Evolutionary conservation across 2,888 invertebrate genomes (phyloP).

Genomic region (Dilophus febrilis): DNA sequence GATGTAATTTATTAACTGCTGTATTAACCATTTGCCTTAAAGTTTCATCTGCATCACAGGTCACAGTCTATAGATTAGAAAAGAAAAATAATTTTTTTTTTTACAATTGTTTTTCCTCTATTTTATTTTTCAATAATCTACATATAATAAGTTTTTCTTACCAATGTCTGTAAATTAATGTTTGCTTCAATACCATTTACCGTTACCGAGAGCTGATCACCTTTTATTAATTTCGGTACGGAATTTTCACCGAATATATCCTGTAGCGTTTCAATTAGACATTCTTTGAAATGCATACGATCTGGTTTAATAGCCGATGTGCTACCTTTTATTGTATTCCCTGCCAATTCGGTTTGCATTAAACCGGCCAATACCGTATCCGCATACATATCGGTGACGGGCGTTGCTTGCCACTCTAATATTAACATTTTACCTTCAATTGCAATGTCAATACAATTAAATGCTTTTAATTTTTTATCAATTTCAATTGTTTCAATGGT

Average conservation of each 20-base stretch:
- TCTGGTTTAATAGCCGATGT: conserved; percentile 58
- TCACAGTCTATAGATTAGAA: conserved; percentile 45
- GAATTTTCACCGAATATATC: conserved; percentile 94
- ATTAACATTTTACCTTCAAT: conserved; percentile 69
- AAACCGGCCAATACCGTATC: conserved; percentile 84
- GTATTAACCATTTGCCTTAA: conserved; percentile 72
- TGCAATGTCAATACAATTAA: conserved; percentile 64
- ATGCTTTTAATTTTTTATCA: conserved; percentile 62
- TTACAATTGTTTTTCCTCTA: conserved; percentile 1
- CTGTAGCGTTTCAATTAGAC: conserved; percentile 30
- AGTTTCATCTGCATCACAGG: conserved; percentile 61
- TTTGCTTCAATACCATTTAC: conserved; percentile 73
- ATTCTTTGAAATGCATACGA: conserved; percentile 74
- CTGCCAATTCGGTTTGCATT: conserved; percentile 61
- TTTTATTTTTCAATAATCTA: conserved; percentile 1
- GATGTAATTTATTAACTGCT: conserved; percentile 68
- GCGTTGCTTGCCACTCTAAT: conserved; percentile 89
- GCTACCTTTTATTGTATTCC: conserved; percentile 41
- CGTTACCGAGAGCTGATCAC: conserved; percentile 68
- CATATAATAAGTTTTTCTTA: not conserved
- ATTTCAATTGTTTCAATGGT: conserved; percentile 48
- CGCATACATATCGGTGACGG: conserved; percentile 95
- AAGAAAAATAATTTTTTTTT: not conserved
- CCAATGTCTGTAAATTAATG: conserved; percentile 66
- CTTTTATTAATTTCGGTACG: conserved; percentile 84